Evolutionary conservation across 2,113 vertebrate species (phyloP), one percentile per base, ranked within the genome.

Genomic region (Melanerpes aurifrons): DNA sequence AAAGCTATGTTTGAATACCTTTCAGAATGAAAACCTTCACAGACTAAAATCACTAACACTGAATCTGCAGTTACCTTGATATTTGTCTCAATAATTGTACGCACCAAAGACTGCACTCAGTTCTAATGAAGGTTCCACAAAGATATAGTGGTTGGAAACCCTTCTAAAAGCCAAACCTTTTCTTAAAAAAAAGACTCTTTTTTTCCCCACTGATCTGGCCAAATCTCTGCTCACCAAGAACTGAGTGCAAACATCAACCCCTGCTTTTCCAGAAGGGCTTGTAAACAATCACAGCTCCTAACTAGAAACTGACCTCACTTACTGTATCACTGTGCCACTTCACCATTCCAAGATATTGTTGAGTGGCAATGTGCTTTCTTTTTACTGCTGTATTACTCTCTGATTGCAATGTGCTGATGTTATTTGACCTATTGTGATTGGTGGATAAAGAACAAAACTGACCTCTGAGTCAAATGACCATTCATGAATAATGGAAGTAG

Each of bases 191-290:
- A 67, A n/a, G 11, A 43, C 67, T 91, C 50, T 16, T 79, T 95
- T 95, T 95, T 96, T 93, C 88, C 79, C 16, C n/a, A 79, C 43
- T 45, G 43, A 56, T 82, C 72, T 86, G 66, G 64, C 82, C 86
- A 92, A 91, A 86, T 72, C 61, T 90, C 66, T 76, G 24, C 19
- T 90, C 77, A 91, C 58, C 67, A 63, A 64, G 57, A 89, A 86
- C 24, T 64, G 11, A 92, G 7, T 54, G 21, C 93, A 91, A 92
- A 92, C 43, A 78, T 40, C 79, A 82, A 91, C 76, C 50, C 10
- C 71, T 54, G 29, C 22, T 91, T 90, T 87, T 94, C 83, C 91
- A 88, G 67, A 90, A 25, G 31, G 70, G 73, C 40, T 82, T 22
- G 0, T 94, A 94, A 96, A 92, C 90, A 94, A 31, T 76, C 90